Evolutionary conservation across 2,797 vertebrate genomes (phyloP).

Genomic region (Mormyrops attenuatus): DNA sequence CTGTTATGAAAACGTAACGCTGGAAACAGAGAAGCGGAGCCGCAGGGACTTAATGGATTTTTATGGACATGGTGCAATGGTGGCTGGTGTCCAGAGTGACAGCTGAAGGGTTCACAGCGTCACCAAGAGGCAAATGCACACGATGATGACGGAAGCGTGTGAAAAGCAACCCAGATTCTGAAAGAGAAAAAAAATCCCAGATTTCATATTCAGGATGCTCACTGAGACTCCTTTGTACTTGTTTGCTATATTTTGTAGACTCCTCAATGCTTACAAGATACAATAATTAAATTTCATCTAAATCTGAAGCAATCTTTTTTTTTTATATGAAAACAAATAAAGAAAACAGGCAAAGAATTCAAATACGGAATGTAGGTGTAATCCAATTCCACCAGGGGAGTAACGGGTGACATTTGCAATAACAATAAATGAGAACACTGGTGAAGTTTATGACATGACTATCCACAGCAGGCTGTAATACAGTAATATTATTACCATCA

Average conservation of each 20-base stretch:
- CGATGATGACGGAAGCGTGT: too few species aligned
- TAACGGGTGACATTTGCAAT: background rate
- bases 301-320: background rate
- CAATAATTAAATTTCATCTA: background rate
- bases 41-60: background rate
- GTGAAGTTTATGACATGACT: background rate
- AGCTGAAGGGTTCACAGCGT: background rate
- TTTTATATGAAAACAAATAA: background rate
- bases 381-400: background rate
- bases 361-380: background rate
- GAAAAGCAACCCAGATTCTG: background rate
- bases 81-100: background rate
- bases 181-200: background rate
- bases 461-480: background rate
- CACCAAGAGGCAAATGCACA: background rate
- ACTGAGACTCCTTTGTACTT: background rate
- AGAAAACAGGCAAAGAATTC: background rate
- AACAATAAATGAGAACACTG: background rate
- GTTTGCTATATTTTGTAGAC: background rate
- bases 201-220: background rate
- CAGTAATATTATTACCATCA: background rate
- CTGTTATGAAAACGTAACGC: constrained; percentile 14
- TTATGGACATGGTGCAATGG: background rate
- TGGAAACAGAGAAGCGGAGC: background rate
- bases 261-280: background rate